Conservation (phyloP, 2,797 vertebrate species). For the Decapterus maruadsi region DNA sequence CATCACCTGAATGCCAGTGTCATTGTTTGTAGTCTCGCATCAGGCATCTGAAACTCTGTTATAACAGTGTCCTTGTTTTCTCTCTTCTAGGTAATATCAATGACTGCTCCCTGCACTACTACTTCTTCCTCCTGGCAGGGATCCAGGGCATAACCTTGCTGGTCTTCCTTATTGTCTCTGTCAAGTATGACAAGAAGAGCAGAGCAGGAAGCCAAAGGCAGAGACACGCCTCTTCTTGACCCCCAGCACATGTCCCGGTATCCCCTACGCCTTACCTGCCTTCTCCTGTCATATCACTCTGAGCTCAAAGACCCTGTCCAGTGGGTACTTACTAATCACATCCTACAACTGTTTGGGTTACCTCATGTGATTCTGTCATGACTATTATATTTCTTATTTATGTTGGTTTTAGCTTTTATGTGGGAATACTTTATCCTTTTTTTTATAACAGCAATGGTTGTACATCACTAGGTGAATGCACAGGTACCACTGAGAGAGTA, state of each 20-base stretch:
- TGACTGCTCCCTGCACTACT: conserved; percentile 94
- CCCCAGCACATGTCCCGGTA: neutral
- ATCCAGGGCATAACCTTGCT: conserved; percentile 94
- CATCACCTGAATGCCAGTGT: conserved; percentile 5
- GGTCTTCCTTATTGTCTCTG: conserved; percentile 94
- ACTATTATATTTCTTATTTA: conserved; percentile 50
- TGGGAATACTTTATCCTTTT: conserved; percentile 1
- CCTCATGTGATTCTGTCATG: conserved; percentile 11
- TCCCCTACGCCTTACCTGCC: conserved; percentile 39
- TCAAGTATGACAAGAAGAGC: conserved; percentile 90
- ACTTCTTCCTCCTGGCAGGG: conserved; percentile 96
- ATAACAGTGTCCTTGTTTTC: conserved; percentile 26
- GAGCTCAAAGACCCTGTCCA: conserved; percentile 36
- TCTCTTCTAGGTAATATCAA: conserved; percentile 93
- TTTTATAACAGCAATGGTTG: conserved; percentile 33
- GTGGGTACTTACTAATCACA: conserved; percentile 35
- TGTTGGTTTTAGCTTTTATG: conserved; percentile 48
- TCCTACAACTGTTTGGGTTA: conserved; percentile 5
- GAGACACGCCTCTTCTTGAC: conserved; percentile 78
- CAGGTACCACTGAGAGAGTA: conserved; percentile 18
- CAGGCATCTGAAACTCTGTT: neutral
- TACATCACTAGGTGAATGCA: conserved; percentile 16
- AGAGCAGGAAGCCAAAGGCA: conserved; percentile 71
- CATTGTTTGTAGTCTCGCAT: conserved; percentile 4
- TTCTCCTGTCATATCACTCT: conserved; percentile 27